A percentile compares a stretch with the other conserved stretches of the same genome.
phyloP scores from a whole-genome alignment of 1,140 invertebrate genomes.

The Epicauta chinensis region DNA sequence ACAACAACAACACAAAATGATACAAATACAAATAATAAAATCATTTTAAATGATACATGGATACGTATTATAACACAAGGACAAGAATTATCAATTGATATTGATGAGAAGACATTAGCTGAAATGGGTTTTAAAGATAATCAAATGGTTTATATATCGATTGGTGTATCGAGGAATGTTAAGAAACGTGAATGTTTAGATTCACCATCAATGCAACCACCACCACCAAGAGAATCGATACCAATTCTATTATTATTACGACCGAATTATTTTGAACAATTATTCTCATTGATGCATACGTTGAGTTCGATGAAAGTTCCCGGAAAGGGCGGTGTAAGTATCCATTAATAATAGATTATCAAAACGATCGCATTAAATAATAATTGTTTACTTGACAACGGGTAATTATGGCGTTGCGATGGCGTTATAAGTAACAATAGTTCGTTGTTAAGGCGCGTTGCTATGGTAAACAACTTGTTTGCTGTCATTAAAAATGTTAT shows the following conservation, averaged over 20 bases:
- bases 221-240: constrained; percentile 73
- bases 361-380: no score
- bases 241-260: constrained; percentile 79
- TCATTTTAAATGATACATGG: constrained; percentile 29
- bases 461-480: no score
- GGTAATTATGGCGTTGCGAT: no score
- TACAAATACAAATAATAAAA: no score
- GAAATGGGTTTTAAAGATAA: constrained; percentile 91
- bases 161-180: constrained; percentile 71
- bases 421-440: no score
- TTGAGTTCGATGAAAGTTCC: constrained; percentile 75
- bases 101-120: constrained; percentile 81
- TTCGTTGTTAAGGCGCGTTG: no score
- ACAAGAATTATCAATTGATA: constrained; percentile 88
- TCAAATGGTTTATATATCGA: constrained; percentile 82
- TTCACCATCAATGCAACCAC: constrained; percentile 68
- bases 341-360: not conserved
- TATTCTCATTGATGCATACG: constrained; percentile 85
- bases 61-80: constrained; percentile 90
- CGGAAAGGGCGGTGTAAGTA: constrained; percentile 57
- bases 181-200: constrained; percentile 64
- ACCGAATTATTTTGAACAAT: constrained; percentile 81
- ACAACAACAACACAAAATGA: no score
- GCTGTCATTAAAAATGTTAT: no score
- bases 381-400: no score